These are phyloP conservation scores for Gastrophryne carolinensis DNA, from an alignment of 2,797 vertebrate genomes.

Conservation along the genomic window DNA sequence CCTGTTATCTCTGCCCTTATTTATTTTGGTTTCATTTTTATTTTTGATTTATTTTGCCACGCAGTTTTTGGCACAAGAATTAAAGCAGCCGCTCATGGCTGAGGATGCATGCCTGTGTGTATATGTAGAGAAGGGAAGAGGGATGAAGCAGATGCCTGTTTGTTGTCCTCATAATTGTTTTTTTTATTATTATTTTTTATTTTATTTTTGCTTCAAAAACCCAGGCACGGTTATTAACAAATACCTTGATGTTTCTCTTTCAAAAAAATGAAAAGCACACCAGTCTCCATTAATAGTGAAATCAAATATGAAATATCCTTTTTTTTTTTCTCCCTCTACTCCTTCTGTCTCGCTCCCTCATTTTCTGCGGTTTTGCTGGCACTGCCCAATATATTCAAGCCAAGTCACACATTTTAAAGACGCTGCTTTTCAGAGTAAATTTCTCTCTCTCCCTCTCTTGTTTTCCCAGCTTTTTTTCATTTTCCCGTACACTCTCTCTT, in stretches of 20 bases:
- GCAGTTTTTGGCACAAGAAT: slow-evolving; percentile 40
- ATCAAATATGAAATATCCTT: slow-evolving; percentile 17
- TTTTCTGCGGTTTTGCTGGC: slow-evolving; percentile 49
- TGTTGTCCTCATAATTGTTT: slow-evolving; percentile 16
- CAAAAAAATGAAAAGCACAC: slow-evolving; percentile 13
- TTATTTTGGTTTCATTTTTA: slow-evolving; percentile 49
- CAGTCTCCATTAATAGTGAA: slow-evolving; percentile 1
- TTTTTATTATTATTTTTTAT: neutral
- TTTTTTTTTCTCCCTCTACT: neutral
- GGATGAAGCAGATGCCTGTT: slow-evolving; percentile 31
- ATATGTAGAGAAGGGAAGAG: neutral
- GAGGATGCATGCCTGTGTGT: neutral
- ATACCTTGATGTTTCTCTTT: neutral
- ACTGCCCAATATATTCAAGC: slow-evolving; percentile 40
- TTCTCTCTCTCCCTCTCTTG: slow-evolving; percentile 39
- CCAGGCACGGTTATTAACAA: neutral
- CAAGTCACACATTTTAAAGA: slow-evolving; percentile 51
- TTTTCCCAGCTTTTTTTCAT: slow-evolving; percentile 42
- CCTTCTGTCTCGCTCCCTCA: slow-evolving; percentile 31
- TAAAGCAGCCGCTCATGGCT: slow-evolving; percentile 37
- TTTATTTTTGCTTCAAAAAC: neutral
- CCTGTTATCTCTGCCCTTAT: slow-evolving; percentile 52
- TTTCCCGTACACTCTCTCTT: slow-evolving; percentile 17
- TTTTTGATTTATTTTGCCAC: slow-evolving; percentile 46
- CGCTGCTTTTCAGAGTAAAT: slow-evolving; percentile 46